Conservation (phyloP, 2,888 invertebrate genomes). For the Dicycla oo region DNA sequence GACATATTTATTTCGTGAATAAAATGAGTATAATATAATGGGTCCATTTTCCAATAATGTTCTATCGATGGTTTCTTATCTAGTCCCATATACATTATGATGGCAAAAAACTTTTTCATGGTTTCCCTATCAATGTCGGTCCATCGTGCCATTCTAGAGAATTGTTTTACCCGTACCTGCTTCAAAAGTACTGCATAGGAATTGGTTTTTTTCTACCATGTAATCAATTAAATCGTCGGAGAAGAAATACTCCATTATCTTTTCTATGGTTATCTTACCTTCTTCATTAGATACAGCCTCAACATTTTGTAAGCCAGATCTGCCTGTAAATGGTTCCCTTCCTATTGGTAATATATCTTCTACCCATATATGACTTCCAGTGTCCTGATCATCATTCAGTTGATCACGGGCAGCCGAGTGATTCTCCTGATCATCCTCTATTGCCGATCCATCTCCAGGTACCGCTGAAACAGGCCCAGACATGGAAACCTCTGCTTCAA, state of each 20-base stretch:
- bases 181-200: slow-evolving; percentile 19
- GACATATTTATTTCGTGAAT: slow-evolving; percentile 19
- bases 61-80: slow-evolving; percentile 41
- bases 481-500: slow-evolving; percentile 7
- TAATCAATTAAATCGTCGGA: slow-evolving; percentile 10
- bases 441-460: slow-evolving; percentile 6
- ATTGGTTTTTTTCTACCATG: slow-evolving; percentile 22
- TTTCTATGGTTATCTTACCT: too few relatives aligned
- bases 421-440: slow-evolving; percentile 1
- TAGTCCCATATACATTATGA: slow-evolving; percentile 4
- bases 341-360: slow-evolving; percentile 43
- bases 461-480: slow-evolving; percentile 6
- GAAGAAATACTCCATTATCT: too few relatives aligned
- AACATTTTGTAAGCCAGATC: too few relatives aligned
- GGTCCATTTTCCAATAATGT: background rate
- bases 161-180: slow-evolving; percentile 7
- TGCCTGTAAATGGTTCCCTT: slow-evolving; percentile 5
- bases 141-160: background rate
- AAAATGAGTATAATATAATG: too few relatives aligned
- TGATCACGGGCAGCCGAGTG: slow-evolving; percentile 8
- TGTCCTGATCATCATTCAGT: slow-evolving; percentile 9
- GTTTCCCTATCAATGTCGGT: too few relatives aligned
- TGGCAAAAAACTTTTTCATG: too few relatives aligned
- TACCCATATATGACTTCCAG: slow-evolving; percentile 32
- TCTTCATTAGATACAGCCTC: too few relatives aligned